Evolutionary conservation across 2,113 vertebrate genomes (phyloP).

Genomic region (Lophotis ruficrista): DNA sequence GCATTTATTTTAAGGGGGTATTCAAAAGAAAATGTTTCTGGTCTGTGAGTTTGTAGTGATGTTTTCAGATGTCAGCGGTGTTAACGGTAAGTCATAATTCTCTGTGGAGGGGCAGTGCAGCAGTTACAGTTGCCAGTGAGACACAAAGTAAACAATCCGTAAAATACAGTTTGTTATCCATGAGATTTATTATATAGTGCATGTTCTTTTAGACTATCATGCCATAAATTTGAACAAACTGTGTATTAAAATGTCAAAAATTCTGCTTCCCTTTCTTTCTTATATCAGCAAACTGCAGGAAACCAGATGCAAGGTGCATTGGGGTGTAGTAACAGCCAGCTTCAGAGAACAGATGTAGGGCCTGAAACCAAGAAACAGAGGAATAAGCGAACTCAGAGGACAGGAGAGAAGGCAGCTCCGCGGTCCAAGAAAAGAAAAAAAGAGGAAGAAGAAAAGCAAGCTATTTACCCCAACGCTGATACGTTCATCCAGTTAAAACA

Average conservation of each 20-base stretch:
- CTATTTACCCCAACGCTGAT: slow-evolving; percentile 77
- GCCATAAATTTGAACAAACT: background rate
- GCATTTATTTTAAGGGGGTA: background rate
- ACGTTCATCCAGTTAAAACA: slow-evolving; percentile 88
- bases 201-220: background rate
- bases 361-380: slow-evolving; percentile 87
- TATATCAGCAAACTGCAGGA: slow-evolving; percentile 74
- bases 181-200: background rate
- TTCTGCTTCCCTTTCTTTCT: slow-evolving; percentile 34
- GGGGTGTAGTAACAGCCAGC: slow-evolving; percentile 74
- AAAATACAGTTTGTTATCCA: background rate
- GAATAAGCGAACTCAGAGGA: slow-evolving; percentile 82
- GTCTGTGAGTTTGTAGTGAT: background rate
- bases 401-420: slow-evolving; percentile 81
- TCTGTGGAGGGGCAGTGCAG: background rate
- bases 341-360: slow-evolving; percentile 78
- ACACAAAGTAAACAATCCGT: background rate
- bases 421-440: slow-evolving; percentile 91
- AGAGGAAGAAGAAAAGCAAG: slow-evolving; percentile 89
- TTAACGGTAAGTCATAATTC: background rate
- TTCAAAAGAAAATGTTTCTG: background rate
- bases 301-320: slow-evolving; percentile 70
- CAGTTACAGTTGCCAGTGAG: background rate
- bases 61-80: background rate
- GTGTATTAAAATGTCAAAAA: background rate